phyloP scores from a whole-genome alignment of 2,888 invertebrate genomes.

The Electrophaes corylata region DNA sequence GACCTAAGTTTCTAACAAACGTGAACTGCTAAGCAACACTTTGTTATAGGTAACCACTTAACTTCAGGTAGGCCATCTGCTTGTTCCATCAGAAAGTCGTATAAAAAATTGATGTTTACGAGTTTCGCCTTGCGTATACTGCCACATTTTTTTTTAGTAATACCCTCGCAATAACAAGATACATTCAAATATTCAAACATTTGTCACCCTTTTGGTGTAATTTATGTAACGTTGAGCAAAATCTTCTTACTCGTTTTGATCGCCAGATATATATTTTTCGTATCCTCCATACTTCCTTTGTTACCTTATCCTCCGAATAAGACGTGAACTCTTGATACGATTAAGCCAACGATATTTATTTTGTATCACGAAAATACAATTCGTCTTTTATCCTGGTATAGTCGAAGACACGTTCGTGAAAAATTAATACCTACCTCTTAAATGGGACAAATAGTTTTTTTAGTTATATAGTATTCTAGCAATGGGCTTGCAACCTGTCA shows the following conservation, averaged over 20 bases:
- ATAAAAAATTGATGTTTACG: too few species aligned
- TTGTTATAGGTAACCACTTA: too few species aligned
- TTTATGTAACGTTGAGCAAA: conserved; percentile 45
- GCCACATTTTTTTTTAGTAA: background rate
- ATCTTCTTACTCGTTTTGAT: conserved; percentile 45
- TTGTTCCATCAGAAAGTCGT: too few species aligned
- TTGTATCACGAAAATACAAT: conserved; percentile 21
- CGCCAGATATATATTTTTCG: conserved; percentile 38
- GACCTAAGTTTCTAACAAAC: too few species aligned
- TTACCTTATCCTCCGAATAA: conserved; percentile 37
- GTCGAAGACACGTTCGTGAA: conserved; percentile 4
- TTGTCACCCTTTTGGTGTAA: conserved; percentile 42
- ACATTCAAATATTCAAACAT: conserved; percentile 30
- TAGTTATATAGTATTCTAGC: too few species aligned
- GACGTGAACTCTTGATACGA: conserved; percentile 38
- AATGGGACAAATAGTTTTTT: too few species aligned
- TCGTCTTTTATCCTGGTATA: conserved; percentile 16
- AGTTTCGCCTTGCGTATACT: too few species aligned
- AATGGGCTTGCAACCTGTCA: too few species aligned
- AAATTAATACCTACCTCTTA: background rate
- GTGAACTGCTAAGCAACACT: too few species aligned
- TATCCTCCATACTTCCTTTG: conserved; percentile 43
- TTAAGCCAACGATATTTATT: conserved; percentile 23
- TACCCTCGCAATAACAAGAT: background rate
- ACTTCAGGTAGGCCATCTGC: too few species aligned